Percentiles rank a stretch among this genome's conserved stretches.
These are phyloP conservation scores for Drosophila neotestacea DNA, from an alignment of 2,888 invertebrate species.

Conservation along the genomic window DNA sequence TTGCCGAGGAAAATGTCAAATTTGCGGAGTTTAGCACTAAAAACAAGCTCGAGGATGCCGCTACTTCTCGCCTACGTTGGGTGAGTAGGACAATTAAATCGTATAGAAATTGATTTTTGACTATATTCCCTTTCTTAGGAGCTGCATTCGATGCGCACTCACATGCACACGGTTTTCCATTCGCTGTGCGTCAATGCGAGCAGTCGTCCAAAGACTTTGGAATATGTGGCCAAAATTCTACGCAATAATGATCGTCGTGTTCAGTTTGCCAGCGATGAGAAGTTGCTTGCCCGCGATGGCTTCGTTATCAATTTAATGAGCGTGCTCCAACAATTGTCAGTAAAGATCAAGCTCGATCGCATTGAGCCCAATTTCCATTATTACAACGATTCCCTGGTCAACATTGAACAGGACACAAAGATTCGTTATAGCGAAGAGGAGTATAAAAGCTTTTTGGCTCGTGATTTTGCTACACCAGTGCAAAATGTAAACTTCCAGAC, in stretches of 20 bases:
- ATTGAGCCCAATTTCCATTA: slow-evolving; percentile 96
- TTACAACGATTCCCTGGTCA: slow-evolving; percentile 91
- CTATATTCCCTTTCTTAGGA: slow-evolving; percentile 86
- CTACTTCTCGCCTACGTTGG: slow-evolving; percentile 81
- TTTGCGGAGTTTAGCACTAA: slow-evolving; percentile 91
- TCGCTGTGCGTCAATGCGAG: slow-evolving; percentile 92
- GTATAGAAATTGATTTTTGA: background rate
- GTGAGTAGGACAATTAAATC: slow-evolving; percentile 62
- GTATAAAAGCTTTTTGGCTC: slow-evolving; percentile 86
- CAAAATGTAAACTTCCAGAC: slow-evolving; percentile 96
- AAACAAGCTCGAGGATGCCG: slow-evolving; percentile 74
- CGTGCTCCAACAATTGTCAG: slow-evolving; percentile 94
- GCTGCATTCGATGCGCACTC: slow-evolving; percentile 91
- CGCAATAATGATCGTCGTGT: slow-evolving; percentile 94
- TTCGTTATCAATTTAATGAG: slow-evolving; percentile 97
- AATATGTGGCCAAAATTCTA: slow-evolving; percentile 92
- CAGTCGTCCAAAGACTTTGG: slow-evolving; percentile 92
- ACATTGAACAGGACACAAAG: slow-evolving; percentile 92
- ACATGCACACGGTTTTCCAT: slow-evolving; percentile 93
- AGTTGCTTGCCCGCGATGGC: slow-evolving; percentile 95
- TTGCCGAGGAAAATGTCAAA: slow-evolving; percentile 96
- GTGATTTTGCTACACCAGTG: slow-evolving; percentile 60
- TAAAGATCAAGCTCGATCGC: slow-evolving; percentile 95
- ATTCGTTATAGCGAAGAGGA: slow-evolving; percentile 93
- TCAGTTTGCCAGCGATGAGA: slow-evolving; percentile 95